A percentile compares a stretch with the other conserved stretches of the same genome.
Conservation (phyloP, 2,113 vertebrate genomes). For the Ranitomeya variabilis region DNA sequence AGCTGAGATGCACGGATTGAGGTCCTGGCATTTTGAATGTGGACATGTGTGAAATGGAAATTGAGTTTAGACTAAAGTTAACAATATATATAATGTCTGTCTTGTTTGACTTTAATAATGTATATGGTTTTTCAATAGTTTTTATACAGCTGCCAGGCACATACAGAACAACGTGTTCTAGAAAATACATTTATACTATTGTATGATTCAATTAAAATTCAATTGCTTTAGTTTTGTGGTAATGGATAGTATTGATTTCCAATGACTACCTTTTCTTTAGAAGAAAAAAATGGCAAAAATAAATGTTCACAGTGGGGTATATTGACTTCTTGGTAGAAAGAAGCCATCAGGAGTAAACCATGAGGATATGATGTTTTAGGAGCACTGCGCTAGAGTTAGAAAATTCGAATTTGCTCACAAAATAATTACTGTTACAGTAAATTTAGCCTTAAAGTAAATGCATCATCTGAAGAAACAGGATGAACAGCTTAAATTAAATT, state of each 20-base stretch:
- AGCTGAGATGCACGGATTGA: neutral
- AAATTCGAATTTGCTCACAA: neutral
- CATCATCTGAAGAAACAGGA: too few species aligned
- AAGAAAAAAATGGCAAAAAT: neutral
- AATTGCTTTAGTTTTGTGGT: slow-evolving; percentile 1
- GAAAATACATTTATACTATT: slow-evolving; percentile 7
- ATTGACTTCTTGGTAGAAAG: neutral
- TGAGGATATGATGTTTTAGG: neutral
- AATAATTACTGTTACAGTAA: neutral
- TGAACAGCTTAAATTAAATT: too few species aligned
- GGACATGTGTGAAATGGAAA: slow-evolving; percentile 21
- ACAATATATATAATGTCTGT: neutral
- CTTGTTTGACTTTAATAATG: neutral
- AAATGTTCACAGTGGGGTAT: neutral
- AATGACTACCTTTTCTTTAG: neutral
- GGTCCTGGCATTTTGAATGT: slow-evolving; percentile 35
- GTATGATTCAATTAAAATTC: slow-evolving; percentile 26
- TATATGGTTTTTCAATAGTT: neutral
- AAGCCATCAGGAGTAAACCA: neutral
- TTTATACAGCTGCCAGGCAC: slow-evolving; percentile 9
- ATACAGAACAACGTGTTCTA: neutral
- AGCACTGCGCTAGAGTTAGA: neutral
- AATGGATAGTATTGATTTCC: slow-evolving; percentile 27
- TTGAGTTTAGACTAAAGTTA: slow-evolving; percentile 3
- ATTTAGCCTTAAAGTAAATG: too few species aligned